Evolutionary conservation across 2,888 invertebrate species (phyloP).

Genomic region (Dorcus hopei): DNA sequence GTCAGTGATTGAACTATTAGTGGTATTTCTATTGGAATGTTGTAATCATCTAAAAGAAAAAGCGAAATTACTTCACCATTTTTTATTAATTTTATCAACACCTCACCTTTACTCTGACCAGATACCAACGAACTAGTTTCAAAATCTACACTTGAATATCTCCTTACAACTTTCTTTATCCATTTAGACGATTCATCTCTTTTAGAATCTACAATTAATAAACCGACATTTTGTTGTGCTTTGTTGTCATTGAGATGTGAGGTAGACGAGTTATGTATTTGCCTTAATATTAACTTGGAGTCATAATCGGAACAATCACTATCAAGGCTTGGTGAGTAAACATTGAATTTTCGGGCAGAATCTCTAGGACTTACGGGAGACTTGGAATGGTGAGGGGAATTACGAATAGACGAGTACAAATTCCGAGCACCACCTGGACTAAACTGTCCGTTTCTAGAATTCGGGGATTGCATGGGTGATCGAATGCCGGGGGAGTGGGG

Average conservation of each 20-base stretch:
- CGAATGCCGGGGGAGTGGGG: constrained; percentile 42
- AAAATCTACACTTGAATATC: constrained; percentile 48
- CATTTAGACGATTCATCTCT: constrained; percentile 43
- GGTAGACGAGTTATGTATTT: constrained; percentile 36
- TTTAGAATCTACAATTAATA: constrained; percentile 46
- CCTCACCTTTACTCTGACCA: constrained; percentile 48
- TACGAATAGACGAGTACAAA: constrained; percentile 41
- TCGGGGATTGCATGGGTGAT: constrained; percentile 49
- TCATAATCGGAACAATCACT: constrained; percentile 49
- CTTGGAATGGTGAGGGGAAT: constrained; percentile 46
- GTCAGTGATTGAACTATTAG: constrained; percentile 45
- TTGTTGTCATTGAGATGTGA: constrained; percentile 23
- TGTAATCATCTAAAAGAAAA: constrained; percentile 44
- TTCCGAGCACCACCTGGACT: constrained; percentile 42
- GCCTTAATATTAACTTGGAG: constrained; percentile 44
- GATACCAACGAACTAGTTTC: constrained; percentile 48
- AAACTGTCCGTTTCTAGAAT: constrained; percentile 45
- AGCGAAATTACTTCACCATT: neutral
- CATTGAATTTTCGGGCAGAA: constrained; percentile 44
- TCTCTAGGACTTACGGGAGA: constrained; percentile 47
- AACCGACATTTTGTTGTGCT: constrained; percentile 31
- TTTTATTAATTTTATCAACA: neutral
- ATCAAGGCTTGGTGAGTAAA: constrained; percentile 48
- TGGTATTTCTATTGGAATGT: constrained; percentile 49
- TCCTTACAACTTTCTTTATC: constrained; percentile 48